Evolutionary conservation across 2,797 vertebrate genomes (phyloP).

Genomic region (Anomalospiza imberbis): DNA sequence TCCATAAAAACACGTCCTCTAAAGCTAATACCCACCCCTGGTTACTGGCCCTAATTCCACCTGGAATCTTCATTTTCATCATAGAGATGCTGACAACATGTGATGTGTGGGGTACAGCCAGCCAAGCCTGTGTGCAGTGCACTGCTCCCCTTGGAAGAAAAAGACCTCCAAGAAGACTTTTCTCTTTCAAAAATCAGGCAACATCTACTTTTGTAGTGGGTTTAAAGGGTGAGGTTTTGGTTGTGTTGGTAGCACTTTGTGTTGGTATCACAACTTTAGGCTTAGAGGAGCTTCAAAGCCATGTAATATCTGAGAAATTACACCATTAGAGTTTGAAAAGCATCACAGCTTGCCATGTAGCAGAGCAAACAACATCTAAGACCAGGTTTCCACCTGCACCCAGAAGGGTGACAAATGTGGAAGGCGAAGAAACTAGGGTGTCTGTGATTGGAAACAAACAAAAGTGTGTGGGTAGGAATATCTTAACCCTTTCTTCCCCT

Average conservation of each 20-base stretch:
- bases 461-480: not conserved
- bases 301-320: not conserved
- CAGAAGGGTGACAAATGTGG: not conserved
- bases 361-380: not conserved
- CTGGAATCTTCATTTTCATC: not conserved
- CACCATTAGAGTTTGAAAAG: not conserved
- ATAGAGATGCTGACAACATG: accelerated
- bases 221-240: not conserved
- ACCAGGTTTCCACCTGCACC: not conserved
- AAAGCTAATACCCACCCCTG: not conserved
- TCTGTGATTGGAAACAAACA: not conserved
- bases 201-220: not conserved
- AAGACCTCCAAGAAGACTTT: not conserved
- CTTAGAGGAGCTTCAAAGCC: not conserved
- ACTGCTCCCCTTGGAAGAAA: not conserved
- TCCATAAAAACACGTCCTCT: not conserved
- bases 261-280: not conserved
- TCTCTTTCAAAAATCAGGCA: not conserved
- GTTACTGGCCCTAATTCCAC: not conserved
- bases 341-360: not conserved
- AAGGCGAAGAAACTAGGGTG: not conserved
- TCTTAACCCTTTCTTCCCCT: not conserved
- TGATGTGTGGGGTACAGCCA: not conserved
- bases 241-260: not conserved
- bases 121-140: not conserved